phyloP scores from a whole-genome alignment of 2,888 invertebrate species.

The Polymixis lichenea region DNA sequence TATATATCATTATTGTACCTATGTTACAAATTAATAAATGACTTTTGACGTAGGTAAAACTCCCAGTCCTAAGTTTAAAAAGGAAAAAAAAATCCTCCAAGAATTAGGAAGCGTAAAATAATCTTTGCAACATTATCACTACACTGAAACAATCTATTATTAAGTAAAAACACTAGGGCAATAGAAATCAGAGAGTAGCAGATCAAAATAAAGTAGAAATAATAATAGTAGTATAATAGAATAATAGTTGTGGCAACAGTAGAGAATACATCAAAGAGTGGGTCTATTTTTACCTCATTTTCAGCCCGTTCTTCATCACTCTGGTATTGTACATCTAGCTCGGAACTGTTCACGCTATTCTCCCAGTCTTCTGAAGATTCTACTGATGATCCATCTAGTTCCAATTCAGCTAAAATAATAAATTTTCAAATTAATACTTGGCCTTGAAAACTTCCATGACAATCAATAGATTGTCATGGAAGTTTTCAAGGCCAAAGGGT shows the following conservation, averaged over 20 bases:
- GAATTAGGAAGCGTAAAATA: conserved; percentile 15
- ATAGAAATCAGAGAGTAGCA: conserved; percentile 7
- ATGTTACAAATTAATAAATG: too few species aligned
- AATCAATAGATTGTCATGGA: too few species aligned
- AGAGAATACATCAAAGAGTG: neutral
- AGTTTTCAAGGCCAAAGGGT: too few species aligned
- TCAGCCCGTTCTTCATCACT: conserved; percentile 90
- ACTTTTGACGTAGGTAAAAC: neutral
- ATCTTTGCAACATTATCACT: neutral
- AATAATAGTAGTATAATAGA: conserved; percentile 15
- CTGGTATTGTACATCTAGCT: conserved; percentile 91
- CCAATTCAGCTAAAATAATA: conserved; percentile 74
- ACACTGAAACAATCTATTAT: neutral
- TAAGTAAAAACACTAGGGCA: conserved; percentile 5
- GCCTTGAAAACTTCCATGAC: neutral
- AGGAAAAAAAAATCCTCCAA: conserved; percentile 4
- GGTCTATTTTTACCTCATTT: conserved; percentile 83
- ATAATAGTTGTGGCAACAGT: neutral
- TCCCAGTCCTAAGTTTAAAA: conserved; percentile 13
- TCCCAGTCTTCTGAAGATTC: conserved; percentile 91
- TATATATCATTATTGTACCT: too few species aligned
- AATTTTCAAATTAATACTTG: neutral
- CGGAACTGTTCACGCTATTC: conserved; percentile 91
- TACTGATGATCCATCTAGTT: conserved; percentile 83
- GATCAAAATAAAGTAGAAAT: conserved; percentile 16